Percentiles rank a stretch among this genome's conserved stretches.
Conservation (phyloP, 92 coral and sea anemone species). For the Palythoa grandis region DNA sequence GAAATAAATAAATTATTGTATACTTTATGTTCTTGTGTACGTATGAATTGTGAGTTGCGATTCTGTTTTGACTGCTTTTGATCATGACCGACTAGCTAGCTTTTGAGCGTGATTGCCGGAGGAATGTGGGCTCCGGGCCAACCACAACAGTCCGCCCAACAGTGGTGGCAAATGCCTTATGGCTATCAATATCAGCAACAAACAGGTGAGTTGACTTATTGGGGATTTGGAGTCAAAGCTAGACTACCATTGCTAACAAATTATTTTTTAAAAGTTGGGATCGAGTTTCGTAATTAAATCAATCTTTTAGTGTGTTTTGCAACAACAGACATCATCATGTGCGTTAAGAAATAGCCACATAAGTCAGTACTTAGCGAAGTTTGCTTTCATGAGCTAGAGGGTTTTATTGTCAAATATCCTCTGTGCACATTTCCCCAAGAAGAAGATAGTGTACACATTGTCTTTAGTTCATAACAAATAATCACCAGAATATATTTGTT, state of each 20-base stretch:
- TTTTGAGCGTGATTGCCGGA: constrained; percentile 43
- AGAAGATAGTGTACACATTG: too few species aligned
- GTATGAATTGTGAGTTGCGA: constrained; percentile 33
- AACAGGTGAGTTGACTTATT: constrained; percentile 65
- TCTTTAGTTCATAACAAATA: too few species aligned
- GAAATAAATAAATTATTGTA: constrained; percentile 17
- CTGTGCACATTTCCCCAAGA: too few species aligned
- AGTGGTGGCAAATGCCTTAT: constrained; percentile 99
- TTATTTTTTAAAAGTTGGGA: background rate
- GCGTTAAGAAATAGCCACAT: too few species aligned
- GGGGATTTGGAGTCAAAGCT: background rate
- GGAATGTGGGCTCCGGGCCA: constrained; percentile 96
- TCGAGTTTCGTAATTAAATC: too few species aligned
- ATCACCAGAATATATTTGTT: too few species aligned
- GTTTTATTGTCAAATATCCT: too few species aligned
- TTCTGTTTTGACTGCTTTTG: constrained; percentile 58
- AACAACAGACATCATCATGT: too few species aligned
- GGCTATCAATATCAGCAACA: constrained; percentile 84
- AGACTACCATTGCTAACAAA: background rate
- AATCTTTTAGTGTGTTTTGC: too few species aligned
- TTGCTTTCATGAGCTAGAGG: too few species aligned
- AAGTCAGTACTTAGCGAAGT: too few species aligned
- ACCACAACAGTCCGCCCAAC: constrained; percentile 76
- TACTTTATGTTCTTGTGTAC: background rate
- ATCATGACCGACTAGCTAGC: constrained; percentile 40